Evolutionary conservation across 2,797 vertebrate species (phyloP).

Genomic region (Sebastes matsubarae): DNA sequence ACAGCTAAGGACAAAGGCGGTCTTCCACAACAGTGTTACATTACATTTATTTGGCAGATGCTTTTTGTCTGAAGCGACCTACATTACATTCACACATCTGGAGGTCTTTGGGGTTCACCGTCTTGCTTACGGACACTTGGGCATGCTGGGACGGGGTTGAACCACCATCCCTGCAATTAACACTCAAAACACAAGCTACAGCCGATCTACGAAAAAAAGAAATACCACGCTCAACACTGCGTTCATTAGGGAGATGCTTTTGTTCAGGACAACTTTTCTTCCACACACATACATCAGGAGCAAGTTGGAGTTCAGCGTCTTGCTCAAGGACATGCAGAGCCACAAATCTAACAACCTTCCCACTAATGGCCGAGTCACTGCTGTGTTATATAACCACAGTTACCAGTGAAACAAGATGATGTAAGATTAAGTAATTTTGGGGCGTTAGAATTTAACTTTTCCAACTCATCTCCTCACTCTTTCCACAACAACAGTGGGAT

Average conservation of each 20-base stretch:
- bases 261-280: neutral
- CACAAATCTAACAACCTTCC: neutral
- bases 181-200: neutral
- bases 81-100: neutral
- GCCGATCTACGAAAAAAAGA: neutral
- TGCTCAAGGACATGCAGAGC: neutral
- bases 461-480: neutral
- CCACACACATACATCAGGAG: neutral
- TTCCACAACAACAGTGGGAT: neutral
- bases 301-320: neutral
- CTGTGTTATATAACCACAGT: neutral
- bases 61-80: neutral
- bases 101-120: neutral
- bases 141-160: neutral
- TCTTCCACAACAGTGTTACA: neutral
- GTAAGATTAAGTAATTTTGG: neutral
- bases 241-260: neutral
- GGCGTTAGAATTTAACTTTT: neutral
- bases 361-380: neutral
- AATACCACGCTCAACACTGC: neutral
- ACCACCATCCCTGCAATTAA: neutral
- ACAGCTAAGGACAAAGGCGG: neutral
- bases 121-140: neutral
- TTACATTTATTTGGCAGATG: neutral
- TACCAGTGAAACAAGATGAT: neutral